Percentiles rank a stretch among this genome's conserved stretches.
Conservation (phyloP, 2,797 vertebrate genomes). For the Semaprochilodus insignis region DNA sequence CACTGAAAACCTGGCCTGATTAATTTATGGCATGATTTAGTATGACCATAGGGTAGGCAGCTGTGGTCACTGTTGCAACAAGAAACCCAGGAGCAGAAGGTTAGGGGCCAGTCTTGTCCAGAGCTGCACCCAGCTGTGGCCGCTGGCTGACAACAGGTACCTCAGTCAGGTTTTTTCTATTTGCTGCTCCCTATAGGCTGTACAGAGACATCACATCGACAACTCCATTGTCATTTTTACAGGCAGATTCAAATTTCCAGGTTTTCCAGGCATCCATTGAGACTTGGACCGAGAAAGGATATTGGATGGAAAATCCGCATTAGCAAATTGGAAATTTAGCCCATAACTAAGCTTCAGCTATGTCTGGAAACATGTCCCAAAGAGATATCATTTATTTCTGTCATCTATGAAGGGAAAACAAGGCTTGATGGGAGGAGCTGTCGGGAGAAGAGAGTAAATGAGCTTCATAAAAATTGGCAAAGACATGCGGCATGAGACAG, state of each 20-base stretch:
- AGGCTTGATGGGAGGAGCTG: conserved; percentile 37
- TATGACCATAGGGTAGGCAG: conserved; percentile 36
- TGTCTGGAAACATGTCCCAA: conserved; percentile 21
- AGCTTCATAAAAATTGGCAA: conserved; percentile 43
- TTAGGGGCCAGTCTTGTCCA: conserved; percentile 42
- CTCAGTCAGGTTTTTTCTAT: conserved; percentile 7
- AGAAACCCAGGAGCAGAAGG: conserved; percentile 39
- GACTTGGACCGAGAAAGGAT: neutral
- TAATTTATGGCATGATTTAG: conserved; percentile 39
- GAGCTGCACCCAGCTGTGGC: conserved; percentile 52
- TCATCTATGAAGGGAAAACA: conserved; percentile 46
- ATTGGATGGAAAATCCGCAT: neutral
- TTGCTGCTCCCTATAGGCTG: neutral
- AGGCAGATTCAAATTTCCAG: neutral
- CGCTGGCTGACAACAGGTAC: conserved; percentile 37
- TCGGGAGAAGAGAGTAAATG: conserved; percentile 43
- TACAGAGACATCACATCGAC: conserved; percentile 11
- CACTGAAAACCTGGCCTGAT: neutral
- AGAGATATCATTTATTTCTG: conserved; percentile 49
- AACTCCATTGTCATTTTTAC: neutral
- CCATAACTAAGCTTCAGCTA: conserved; percentile 8
- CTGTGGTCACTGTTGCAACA: conserved; percentile 36
- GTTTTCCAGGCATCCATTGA: neutral
- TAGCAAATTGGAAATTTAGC: conserved; percentile 22
- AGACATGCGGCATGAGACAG: conserved; percentile 38